Base-by-base conservation (phyloP, 2,113 vertebrate species). In the Salvator merianae region DNA sequence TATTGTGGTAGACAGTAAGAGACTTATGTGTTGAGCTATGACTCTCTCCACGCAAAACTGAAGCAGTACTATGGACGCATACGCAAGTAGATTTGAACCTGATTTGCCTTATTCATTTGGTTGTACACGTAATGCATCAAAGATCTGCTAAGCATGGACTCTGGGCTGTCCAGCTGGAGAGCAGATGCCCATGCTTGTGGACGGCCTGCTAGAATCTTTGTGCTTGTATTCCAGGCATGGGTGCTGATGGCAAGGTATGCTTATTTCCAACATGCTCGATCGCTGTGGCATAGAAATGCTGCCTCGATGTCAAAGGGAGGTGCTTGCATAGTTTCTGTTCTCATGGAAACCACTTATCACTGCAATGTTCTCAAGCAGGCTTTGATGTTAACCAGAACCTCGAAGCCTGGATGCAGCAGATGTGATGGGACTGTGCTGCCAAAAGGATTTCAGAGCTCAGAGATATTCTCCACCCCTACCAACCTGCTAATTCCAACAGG, bases 341-440 rank as follows among this genome's bases (percentile, higher is more conserved):
- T 76, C 79, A 76, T 34, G 71, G 72, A 81, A 73, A 70, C 36
- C 73, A 69, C 30, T 43, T 71, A 70, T 77, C 65, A 63, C 30
- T 40, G 65, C 36, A 43, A n/a, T 28, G 16, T 38, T 63, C 79
- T 77, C 73, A 71, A 77, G 80, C 50, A 71, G 53, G 71, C 36
- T 69, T 82, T 86, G 79, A 77, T 18, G 18, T 36, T 71, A 77
- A 71, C 79, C 79, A 77, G 79, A 70, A 59, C 30, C 34, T 59
- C 47, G 13, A 3, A 40, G 22, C 24, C 14, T 14, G 36, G 14
- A 4, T 53, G 36, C 12, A 43, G 36, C 36, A 34, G 73, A 36
- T 68, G 22, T 38, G 43, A 30, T 34, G 12, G 38, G 28, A 8
- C 22, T 76, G 32, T n/a, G 14, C 30, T 55, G 40, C 47, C 26